phyloP scores from a whole-genome alignment of 1,140 invertebrate genomes.

The Drosophila athabasca region DNA sequence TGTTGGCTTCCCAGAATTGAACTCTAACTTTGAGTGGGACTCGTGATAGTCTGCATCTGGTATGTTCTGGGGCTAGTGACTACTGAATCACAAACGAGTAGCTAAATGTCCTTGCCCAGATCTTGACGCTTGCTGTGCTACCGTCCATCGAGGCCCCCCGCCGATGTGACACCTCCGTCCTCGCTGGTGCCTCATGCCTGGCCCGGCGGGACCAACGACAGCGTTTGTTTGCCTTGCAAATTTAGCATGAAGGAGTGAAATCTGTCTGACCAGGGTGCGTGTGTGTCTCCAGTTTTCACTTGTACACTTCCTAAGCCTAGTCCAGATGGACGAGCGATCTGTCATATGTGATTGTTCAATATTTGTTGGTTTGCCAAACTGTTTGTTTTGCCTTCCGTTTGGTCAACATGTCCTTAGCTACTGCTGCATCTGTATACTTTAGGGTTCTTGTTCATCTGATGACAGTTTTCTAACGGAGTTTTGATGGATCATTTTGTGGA shows the following conservation, averaged over 20 bases:
- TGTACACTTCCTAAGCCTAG: constrained; percentile 16
- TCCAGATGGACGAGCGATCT: constrained; percentile 38
- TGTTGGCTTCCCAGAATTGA: constrained; percentile 33
- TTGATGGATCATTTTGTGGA: constrained; percentile 61
- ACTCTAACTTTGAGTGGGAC: constrained; percentile 3
- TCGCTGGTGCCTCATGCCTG: constrained; percentile 1
- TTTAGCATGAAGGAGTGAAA: constrained; percentile 72
- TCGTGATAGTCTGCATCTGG: constrained; percentile 6
- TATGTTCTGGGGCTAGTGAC: constrained; percentile 20
- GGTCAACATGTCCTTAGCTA: constrained; percentile 11
- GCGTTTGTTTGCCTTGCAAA: constrained; percentile 57
- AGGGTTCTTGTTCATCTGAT: constrained; percentile 32
- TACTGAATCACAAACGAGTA: constrained; percentile 35
- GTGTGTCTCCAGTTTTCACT: constrained; percentile 59
- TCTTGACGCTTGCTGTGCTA: constrained; percentile 45
- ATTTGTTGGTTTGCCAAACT: constrained; percentile 31
- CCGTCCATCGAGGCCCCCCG: constrained; percentile 27
- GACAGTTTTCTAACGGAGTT: constrained; percentile 44
- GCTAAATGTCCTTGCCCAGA: constrained; percentile 6
- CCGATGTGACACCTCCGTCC: constrained; percentile 32
- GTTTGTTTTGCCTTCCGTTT: constrained; percentile 55
- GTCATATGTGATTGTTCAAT: constrained; percentile 59
- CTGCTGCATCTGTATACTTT: constrained; percentile 9
- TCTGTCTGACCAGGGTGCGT: constrained; percentile 36
- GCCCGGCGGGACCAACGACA: constrained; percentile 33